Conservation (phyloP, 53 echinoderm and acorn worm species). For the Holothuria leucospilota region DNA sequence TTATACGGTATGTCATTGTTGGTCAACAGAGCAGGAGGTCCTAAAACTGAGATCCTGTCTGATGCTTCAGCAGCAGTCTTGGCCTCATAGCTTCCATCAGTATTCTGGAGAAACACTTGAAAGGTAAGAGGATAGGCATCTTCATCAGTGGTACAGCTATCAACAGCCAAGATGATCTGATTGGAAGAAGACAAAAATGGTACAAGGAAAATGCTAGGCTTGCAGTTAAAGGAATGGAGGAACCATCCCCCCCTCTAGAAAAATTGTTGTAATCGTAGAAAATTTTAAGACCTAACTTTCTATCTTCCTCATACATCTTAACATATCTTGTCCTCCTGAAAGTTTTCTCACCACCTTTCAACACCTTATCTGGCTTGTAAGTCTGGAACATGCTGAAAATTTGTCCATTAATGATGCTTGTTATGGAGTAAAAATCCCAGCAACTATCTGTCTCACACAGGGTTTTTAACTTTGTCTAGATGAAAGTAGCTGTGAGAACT, state of each 20-base stretch:
- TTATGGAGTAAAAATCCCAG: too few relatives aligned
- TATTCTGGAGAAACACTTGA: constrained; percentile 63
- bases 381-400: too few relatives aligned
- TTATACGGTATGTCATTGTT: constrained; percentile 24
- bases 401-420: too few relatives aligned
- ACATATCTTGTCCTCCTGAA: too few relatives aligned
- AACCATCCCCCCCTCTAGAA: neutral
- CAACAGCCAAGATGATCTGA: constrained; percentile 65
- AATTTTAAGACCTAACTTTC: too few relatives aligned
- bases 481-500: too few relatives aligned
- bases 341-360: too few relatives aligned
- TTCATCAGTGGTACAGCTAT: constrained; percentile 81
- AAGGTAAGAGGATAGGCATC: constrained; percentile 84
- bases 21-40: constrained; percentile 42
- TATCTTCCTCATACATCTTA: too few relatives aligned
- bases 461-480: too few relatives aligned
- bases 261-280: neutral
- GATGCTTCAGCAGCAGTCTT: constrained; percentile 34
- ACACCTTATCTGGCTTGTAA: too few relatives aligned
- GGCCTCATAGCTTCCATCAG: constrained; percentile 29
- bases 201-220: neutral
- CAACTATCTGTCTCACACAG: too few relatives aligned
- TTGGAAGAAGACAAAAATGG: neutral
- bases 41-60: constrained; percentile 51
- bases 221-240: too few relatives aligned